Evolutionary conservation across 1,140 invertebrate genomes (phyloP).

Genomic region (Piezodorus guildinii): DNA sequence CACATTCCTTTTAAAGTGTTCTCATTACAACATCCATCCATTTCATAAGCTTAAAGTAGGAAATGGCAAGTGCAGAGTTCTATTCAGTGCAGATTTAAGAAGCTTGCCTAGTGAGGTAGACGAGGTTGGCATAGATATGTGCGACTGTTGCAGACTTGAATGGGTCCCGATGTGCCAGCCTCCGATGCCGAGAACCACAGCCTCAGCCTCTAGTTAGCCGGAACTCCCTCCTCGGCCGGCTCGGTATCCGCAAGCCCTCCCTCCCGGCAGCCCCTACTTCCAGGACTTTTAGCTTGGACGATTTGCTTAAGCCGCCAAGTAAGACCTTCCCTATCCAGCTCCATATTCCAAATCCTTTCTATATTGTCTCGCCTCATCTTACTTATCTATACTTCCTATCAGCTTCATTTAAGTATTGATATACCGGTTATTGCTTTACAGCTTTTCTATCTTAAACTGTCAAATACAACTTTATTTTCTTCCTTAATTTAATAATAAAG

Average conservation of each 20-base stretch:
- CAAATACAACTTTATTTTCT: too few relatives aligned
- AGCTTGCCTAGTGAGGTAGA: too few relatives aligned
- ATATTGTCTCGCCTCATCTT: conserved; percentile 24
- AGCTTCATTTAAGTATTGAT: background rate
- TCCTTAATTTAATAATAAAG: too few relatives aligned
- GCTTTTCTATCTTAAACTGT: too few relatives aligned
- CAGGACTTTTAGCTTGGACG: conserved; percentile 68
- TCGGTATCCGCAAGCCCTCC: conserved; percentile 68
- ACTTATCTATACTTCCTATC: background rate
- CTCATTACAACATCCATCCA: too few relatives aligned
- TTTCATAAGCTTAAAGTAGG: too few relatives aligned
- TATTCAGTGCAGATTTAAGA: too few relatives aligned
- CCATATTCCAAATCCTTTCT: conserved; percentile 20
- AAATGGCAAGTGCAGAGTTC: too few relatives aligned
- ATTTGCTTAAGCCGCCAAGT: conserved; percentile 64
- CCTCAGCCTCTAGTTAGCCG: conserved; percentile 31
- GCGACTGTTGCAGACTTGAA: background rate
- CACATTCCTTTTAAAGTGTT: too few relatives aligned
- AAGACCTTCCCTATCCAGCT: conserved; percentile 36
- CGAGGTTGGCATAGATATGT: conserved; percentile 17
- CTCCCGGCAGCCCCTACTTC: conserved; percentile 47
- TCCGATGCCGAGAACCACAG: conserved; percentile 20
- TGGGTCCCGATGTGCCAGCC: background rate
- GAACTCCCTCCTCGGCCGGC: conserved; percentile 53
- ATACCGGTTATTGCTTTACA: background rate